These are phyloP conservation scores for Nipponacmea schrenckii DNA, from an alignment of 2,888 invertebrate species.

Conservation along the genomic window DNA sequence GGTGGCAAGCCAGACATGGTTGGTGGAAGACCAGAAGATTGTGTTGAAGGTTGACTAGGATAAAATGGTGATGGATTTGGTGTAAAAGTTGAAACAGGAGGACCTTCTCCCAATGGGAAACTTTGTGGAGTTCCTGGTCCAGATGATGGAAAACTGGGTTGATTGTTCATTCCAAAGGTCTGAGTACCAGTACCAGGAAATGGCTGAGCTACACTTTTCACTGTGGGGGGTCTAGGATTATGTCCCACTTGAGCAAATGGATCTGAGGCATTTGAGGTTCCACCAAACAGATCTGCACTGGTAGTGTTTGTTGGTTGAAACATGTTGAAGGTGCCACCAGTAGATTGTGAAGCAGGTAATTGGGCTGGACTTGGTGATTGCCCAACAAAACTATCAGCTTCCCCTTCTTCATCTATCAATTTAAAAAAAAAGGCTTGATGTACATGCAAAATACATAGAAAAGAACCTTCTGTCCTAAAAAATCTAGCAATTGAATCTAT, in stretches of 20 bases:
- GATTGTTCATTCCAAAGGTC: no score
- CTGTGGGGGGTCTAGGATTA: slow-evolving; percentile 29
- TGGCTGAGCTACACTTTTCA: slow-evolving; percentile 12
- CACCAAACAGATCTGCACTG: slow-evolving; percentile 14
- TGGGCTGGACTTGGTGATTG: slow-evolving; percentile 41
- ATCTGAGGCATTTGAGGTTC: slow-evolving; percentile 36
- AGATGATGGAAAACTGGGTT: no score
- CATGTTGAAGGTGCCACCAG: slow-evolving; percentile 17
- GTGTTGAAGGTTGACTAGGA: no score
- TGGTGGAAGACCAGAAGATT: no score
- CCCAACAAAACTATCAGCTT: slow-evolving; percentile 66
- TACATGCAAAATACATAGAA: not conserved
- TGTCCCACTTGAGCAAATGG: slow-evolving; percentile 57
- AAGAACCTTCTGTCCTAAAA: no score
- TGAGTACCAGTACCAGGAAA: slow-evolving; percentile 16
- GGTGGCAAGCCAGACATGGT: no score
- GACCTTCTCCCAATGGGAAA: no score
- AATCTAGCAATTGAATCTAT: no score
- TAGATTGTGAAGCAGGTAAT: slow-evolving; percentile 20
- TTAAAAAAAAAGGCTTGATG: slow-evolving; percentile 10
- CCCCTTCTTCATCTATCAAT: slow-evolving; percentile 67
- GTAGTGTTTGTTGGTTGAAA: slow-evolving; percentile 23
- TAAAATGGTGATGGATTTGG: no score
- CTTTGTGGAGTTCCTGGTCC: no score
- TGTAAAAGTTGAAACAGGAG: no score